These are phyloP conservation scores for Subanguina moxae DNA, from an alignment of 1,140 invertebrate species.

Conservation along the genomic window DNA sequence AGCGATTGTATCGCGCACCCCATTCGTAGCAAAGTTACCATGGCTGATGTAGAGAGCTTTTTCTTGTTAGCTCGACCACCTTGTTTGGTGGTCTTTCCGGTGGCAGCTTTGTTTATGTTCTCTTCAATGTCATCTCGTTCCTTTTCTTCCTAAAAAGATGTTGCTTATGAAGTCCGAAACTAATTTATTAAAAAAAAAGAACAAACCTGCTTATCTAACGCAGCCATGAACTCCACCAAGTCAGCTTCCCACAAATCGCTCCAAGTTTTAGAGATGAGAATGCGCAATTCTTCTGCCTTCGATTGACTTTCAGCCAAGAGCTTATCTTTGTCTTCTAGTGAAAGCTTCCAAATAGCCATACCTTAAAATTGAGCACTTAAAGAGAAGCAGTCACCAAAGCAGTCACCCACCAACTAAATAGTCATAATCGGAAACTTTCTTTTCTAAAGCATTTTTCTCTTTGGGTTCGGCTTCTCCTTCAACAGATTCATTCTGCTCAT, in stretches of 20 bases:
- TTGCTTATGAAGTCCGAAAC: no score
- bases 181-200: no score
- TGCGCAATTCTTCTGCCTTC: slow-evolving; percentile 38
- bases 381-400: slow-evolving; percentile 59
- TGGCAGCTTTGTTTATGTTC: no score
- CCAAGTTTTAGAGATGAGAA: slow-evolving; percentile 68
- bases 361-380: no score
- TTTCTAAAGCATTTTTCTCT: slow-evolving; percentile 31
- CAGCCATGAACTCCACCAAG: slow-evolving; percentile 72
- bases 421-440: slow-evolving; percentile 67
- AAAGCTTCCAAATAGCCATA: slow-evolving; percentile 59
- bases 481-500: slow-evolving; percentile 46
- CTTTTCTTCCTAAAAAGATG: no score
- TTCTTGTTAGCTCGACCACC: no score
- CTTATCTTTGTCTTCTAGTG: slow-evolving; percentile 75
- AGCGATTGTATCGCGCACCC: no score
- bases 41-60: no score
- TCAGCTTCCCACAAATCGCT: slow-evolving; percentile 81
- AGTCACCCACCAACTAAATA: slow-evolving; percentile 88
- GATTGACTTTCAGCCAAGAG: slow-evolving; percentile 75
- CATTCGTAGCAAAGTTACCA: no score
- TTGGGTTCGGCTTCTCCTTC: slow-evolving; percentile 48
- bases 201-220: slow-evolving; percentile 63
- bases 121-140: no score
- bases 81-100: no score